Conservation (phyloP, 2,797 vertebrate species). For the Dicrostonyx torquatus region DNA sequence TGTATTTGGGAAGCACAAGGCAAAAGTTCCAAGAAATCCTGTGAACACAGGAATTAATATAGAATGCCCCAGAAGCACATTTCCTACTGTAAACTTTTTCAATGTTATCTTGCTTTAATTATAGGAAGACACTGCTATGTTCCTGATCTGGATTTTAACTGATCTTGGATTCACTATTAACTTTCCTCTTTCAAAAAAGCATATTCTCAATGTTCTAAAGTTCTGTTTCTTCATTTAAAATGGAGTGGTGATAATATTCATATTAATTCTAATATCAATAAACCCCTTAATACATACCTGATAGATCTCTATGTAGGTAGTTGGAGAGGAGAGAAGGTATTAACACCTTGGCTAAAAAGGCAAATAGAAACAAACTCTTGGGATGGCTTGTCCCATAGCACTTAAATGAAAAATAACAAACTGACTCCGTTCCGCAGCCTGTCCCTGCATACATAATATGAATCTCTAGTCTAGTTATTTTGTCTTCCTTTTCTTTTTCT, state of each 20-base stretch:
- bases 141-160: background rate
- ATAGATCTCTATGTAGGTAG: background rate
- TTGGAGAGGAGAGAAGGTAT: background rate
- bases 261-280: background rate
- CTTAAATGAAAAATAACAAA: background rate
- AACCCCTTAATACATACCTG: background rate
- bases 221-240: background rate
- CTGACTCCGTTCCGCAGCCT: background rate
- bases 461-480: background rate
- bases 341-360: background rate
- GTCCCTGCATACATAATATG: background rate
- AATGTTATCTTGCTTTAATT: background rate
- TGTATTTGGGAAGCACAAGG: constrained; percentile 25
- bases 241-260: background rate
- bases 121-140: background rate
- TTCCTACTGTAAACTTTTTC: background rate
- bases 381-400: background rate
- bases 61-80: background rate
- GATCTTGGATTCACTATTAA: background rate
- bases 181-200: background rate
- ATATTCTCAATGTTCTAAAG: background rate
- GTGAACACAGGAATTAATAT: background rate
- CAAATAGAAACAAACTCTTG: constrained; percentile 21
- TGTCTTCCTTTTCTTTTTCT: too few relatives aligned
- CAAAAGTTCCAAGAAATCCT: background rate